These are phyloP conservation scores for Battus philenor DNA, from an alignment of 1,140 invertebrate species.

Conservation along the genomic window DNA sequence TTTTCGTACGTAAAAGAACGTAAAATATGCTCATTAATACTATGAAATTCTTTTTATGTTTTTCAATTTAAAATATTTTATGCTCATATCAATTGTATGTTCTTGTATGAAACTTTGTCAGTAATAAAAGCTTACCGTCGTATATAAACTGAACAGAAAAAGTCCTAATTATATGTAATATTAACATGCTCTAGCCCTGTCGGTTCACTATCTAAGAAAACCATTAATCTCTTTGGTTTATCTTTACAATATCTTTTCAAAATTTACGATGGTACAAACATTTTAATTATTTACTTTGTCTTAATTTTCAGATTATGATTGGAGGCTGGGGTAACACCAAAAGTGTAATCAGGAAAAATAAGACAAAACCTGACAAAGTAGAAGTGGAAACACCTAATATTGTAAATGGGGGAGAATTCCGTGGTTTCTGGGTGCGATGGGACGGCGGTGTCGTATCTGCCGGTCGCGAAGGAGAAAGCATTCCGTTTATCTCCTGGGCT, in stretches of 20 bases:
- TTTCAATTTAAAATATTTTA: no score
- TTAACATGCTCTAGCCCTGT: no score
- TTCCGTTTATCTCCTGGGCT: constrained; percentile 82
- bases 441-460: constrained; percentile 80
- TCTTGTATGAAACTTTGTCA: no score
- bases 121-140: no score
- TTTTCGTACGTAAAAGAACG: no score
- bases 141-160: no score
- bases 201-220: no score
- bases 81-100: no score
- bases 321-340: constrained; percentile 90
- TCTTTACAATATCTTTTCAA: neutral
- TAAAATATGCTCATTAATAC: no score
- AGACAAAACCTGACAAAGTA: constrained; percentile 85
- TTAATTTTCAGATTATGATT: constrained; percentile 81
- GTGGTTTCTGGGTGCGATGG: constrained; percentile 91
- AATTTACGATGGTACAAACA: neutral
- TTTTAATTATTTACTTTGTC: neutral
- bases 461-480: constrained; percentile 81
- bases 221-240: neutral
- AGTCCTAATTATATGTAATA: no score
- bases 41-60: no score
- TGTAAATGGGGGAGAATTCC: constrained; percentile 82
- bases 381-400: constrained; percentile 83
- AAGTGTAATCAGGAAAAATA: constrained; percentile 88